A percentile compares a stretch with the other conserved stretches of the same genome.
Conservation (phyloP, 1,140 invertebrate genomes). For the Orussus abietinus region DNA sequence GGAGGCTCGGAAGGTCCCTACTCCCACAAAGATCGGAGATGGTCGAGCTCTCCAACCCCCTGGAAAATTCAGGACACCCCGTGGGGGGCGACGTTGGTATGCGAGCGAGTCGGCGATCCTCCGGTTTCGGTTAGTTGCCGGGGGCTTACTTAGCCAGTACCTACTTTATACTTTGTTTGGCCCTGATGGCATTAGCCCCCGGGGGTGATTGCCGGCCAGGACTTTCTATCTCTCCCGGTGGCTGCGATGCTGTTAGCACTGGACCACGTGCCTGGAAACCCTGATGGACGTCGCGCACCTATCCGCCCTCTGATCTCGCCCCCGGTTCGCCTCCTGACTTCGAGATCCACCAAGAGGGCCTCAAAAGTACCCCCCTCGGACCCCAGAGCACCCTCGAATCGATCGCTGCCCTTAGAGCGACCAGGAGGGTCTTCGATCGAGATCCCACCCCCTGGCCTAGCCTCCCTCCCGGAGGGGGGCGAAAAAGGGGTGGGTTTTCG, state of each 20-base stretch:
- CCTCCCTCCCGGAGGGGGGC: no score
- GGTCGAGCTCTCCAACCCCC: no score
- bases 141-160: constrained; percentile 41
- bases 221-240: constrained; percentile 19
- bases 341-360: no score
- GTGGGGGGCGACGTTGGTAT: no score
- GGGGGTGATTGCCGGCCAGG: constrained; percentile 42
- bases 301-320: constrained; percentile 29
- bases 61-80: no score
- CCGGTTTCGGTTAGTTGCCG: constrained; percentile 41
- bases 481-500: neutral
- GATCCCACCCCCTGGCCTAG: no score
- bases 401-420: neutral
- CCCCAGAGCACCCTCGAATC: neutral
- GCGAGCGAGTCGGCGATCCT: constrained; percentile 29
- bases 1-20: no score
- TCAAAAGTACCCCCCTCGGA: no score
- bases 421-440: no score
- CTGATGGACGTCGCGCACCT: constrained; percentile 32
- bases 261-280: constrained; percentile 45
- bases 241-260: constrained; percentile 38
- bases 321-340: no score
- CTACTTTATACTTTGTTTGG: constrained; percentile 52
- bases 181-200: constrained; percentile 46
- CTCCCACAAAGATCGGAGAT: no score